Evolutionary conservation across 23 tunicate species (phyloP), one percentile per base, ranked within the genome.

Genomic region (Phallusia fumigata): DNA sequence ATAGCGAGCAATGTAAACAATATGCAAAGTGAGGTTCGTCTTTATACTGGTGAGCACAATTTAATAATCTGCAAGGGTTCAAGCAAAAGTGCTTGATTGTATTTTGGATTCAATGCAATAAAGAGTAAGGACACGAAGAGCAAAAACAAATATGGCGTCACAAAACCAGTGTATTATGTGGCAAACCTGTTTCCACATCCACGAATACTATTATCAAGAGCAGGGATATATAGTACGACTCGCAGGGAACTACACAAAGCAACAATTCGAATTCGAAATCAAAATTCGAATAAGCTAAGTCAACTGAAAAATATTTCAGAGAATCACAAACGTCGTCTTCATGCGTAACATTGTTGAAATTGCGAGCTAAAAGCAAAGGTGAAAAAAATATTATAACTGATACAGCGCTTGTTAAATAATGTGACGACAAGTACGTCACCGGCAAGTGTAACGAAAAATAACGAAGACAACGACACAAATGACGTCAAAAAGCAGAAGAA

Each of bases 391-490:
- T 8, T 58, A 13, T 58, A 24, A 58, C 69, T 58, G 28, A 58
- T 24, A 58, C 69, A 58, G 28, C 69, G 69, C 69, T 58, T 58
- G 69, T 58, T 58, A 58, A 58, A 58, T 58, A 58, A 58, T 58
- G 69, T 21, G 69, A 24, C 69, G 69, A 58, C 11, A 58, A 58
- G 69, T 58, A 58, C 69, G 69, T 58, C 69, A 58, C 69, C 69
- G 28, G 28, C 69, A 58, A 58, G 69, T 22, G 69, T 24, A 58
- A 58, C 69, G 28, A 58, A 58, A 58, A 58, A 24, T 21, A 51
- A 58, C 69, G 28, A 58, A 13, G 69, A 58, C 69, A 58, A 58
- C 69, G 13, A 58, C 69, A 58, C 10, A 5, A 58, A 21, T 58
- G 8, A 58, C 69, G 69, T 24, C 69, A 58, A 58, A 21, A 58